phyloP scores from a whole-genome alignment of 2,113 vertebrate genomes.

The Machaerirhynchus nigripectus region DNA sequence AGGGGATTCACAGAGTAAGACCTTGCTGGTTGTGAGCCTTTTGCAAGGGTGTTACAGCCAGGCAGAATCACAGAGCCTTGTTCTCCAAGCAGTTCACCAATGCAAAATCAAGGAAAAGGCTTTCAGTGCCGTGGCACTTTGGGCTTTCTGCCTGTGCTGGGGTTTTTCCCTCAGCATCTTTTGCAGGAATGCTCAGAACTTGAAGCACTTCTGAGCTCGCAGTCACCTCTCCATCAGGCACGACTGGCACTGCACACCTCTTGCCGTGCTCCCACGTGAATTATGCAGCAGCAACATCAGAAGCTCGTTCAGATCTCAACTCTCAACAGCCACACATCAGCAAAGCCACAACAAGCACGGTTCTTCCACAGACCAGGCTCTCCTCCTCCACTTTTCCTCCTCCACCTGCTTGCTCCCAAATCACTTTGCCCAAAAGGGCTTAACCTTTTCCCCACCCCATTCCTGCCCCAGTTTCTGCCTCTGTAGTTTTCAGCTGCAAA shows the following conservation, averaged over 20 bases:
- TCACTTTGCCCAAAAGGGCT: background rate
- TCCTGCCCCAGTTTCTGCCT: background rate
- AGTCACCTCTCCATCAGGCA: background rate
- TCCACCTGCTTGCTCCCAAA: background rate
- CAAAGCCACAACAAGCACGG: background rate
- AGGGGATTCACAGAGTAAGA: background rate
- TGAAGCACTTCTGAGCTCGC: background rate
- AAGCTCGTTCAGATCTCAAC: background rate
- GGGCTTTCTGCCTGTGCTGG: background rate
- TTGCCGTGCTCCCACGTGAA: background rate
- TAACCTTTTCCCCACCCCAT: background rate
- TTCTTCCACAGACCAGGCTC: background rate
- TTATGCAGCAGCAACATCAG: background rate
- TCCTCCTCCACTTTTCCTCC: background rate
- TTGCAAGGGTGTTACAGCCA: background rate
- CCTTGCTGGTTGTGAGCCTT: background rate
- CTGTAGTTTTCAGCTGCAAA: background rate
- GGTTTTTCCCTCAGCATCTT: background rate
- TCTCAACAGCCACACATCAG: background rate
- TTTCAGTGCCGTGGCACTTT: fast-evolving
- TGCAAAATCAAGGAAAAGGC: background rate
- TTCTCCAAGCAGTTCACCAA: background rate
- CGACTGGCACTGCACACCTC: background rate
- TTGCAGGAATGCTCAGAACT: background rate
- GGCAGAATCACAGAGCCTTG: background rate